phyloP scores from a whole-genome alignment of 1,140 invertebrate species.

The Ostrea denselamellosa region DNA sequence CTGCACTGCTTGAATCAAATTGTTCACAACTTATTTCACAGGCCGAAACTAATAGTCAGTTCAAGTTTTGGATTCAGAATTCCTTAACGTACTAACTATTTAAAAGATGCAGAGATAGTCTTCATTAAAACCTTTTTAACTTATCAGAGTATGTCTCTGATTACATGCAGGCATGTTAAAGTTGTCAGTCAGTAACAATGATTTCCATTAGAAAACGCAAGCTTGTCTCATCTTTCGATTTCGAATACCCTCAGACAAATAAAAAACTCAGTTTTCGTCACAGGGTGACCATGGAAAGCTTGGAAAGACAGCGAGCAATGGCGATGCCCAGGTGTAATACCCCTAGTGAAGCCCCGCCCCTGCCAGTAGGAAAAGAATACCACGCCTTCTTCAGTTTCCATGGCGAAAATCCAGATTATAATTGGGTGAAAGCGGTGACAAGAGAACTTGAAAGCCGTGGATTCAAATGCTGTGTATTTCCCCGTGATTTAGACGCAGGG shows the following conservation, averaged over 20 bases:
- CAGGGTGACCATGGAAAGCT: constrained; percentile 38
- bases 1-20: not conserved
- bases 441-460: constrained; percentile 53
- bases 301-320: constrained; percentile 46
- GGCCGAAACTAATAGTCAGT: not conserved
- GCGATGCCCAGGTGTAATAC: constrained; percentile 8
- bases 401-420: constrained; percentile 46
- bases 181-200: not conserved
- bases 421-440: constrained; percentile 53
- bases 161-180: constrained; percentile 1
- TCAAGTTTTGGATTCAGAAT: no score
- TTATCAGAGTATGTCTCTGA: not conserved
- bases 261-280: not conserved
- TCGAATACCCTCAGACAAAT: not conserved
- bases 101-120: constrained; percentile 35
- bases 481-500: constrained; percentile 44
- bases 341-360: constrained; percentile 46
- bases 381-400: constrained; percentile 55
- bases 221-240: constrained; percentile 16
- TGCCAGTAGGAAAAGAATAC: constrained; percentile 52
- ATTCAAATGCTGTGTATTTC: constrained; percentile 55
- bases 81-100: not conserved
- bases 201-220: constrained; percentile 10
- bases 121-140: not conserved
- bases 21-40: not conserved